These are phyloP conservation scores for Cyaniris semiargus DNA, from an alignment of 2,888 invertebrate genomes.

Conservation along the genomic window DNA sequence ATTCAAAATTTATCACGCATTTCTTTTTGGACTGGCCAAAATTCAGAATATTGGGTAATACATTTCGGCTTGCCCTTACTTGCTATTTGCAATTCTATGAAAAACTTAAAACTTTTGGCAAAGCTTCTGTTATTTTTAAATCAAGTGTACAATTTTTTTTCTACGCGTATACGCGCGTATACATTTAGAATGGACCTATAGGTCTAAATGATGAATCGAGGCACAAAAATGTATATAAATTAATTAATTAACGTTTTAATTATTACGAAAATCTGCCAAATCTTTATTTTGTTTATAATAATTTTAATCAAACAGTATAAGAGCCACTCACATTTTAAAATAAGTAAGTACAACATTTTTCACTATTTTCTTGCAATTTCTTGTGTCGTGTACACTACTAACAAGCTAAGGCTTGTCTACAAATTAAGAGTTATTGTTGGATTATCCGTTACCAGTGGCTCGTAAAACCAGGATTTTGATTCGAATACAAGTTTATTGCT, in stretches of 20 bases:
- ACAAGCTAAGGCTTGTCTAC: slow-evolving; percentile 24
- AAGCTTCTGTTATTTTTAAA: too few species aligned
- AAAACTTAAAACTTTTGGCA: too few species aligned
- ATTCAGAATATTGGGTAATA: background rate
- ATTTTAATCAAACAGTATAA: too few species aligned
- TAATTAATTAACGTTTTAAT: too few species aligned
- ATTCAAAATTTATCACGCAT: slow-evolving; percentile 1
- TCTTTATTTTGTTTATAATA: too few species aligned
- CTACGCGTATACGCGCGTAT: too few species aligned
- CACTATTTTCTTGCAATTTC: background rate
- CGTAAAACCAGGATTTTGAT: background rate
- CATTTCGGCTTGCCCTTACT: background rate
- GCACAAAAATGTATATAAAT: too few species aligned
- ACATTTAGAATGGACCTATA: too few species aligned
- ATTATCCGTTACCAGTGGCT: background rate
- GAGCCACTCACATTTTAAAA: background rate
- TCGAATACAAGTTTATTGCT: slow-evolving; percentile 13
- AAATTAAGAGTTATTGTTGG: slow-evolving; percentile 26
- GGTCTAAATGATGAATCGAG: too few species aligned
- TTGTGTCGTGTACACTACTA: background rate
- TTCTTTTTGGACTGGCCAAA: background rate
- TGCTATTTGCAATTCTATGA: background rate
- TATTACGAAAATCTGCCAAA: too few species aligned
- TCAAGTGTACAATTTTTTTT: too few species aligned
- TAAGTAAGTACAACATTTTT: background rate